Percentiles rank a stretch among this genome's conserved stretches.
Conservation (phyloP, 2,113 vertebrate genomes). For the Heterocephalus glaber region DNA sequence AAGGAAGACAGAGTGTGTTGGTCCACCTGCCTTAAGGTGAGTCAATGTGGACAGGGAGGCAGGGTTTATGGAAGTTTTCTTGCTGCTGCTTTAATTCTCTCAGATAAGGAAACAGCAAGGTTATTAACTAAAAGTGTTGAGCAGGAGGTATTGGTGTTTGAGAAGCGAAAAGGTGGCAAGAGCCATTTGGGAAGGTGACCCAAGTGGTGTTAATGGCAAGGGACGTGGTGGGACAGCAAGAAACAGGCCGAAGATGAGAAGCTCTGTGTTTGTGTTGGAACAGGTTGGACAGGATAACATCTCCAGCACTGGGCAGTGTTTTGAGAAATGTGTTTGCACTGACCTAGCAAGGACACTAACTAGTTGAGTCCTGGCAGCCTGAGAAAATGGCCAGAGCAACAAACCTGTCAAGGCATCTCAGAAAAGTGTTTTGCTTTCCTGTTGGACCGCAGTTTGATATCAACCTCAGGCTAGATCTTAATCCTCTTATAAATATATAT, state of each 20-base stretch:
- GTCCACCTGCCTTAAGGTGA: background rate
- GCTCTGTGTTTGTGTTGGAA: background rate
- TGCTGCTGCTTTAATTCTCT: background rate
- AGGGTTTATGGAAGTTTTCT: background rate
- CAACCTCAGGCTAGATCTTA: background rate
- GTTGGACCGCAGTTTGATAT: background rate
- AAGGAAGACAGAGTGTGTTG: background rate
- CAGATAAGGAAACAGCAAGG: background rate
- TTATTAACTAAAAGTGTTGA: background rate
- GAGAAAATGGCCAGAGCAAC: background rate
- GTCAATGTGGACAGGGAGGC: background rate
- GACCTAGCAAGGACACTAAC: background rate
- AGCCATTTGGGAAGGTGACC: background rate
- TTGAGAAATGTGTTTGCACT: background rate
- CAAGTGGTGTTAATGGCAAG: fast-evolving
- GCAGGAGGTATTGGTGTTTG: background rate
- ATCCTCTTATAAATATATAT: background rate
- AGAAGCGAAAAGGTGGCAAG: background rate
- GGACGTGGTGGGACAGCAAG: background rate
- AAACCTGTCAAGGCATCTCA: background rate
- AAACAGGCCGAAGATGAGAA: too few species aligned
- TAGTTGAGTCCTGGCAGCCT: background rate
- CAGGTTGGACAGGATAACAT: background rate
- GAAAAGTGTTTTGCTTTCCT: background rate
- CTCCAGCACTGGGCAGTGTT: background rate